Evolutionary conservation across 2,113 vertebrate genomes (phyloP).

Genomic region (Thunnus maccoyii): DNA sequence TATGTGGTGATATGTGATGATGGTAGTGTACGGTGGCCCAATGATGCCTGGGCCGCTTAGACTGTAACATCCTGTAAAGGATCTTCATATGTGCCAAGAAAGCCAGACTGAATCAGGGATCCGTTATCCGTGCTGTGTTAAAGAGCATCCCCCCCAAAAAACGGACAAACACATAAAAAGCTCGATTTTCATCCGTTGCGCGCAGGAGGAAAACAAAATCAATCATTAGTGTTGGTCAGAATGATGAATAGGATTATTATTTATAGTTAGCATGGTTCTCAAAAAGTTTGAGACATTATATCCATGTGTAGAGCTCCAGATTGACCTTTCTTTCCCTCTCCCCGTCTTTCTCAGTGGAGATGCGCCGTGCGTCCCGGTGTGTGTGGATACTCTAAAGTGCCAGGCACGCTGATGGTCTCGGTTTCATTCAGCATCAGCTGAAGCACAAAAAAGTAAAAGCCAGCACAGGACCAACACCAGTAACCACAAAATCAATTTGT

Average conservation of each 20-base stretch:
- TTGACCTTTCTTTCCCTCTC: slow-evolving; percentile 33
- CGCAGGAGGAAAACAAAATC: slow-evolving; percentile 35
- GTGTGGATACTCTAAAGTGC: slow-evolving; percentile 60
- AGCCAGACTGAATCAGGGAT: slow-evolving; percentile 67
- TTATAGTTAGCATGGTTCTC: neutral
- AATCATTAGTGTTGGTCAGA: slow-evolving; percentile 37
- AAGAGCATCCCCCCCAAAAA: slow-evolving; percentile 71
- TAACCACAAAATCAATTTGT: neutral
- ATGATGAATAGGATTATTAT: neutral
- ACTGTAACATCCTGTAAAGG: slow-evolving; percentile 85
- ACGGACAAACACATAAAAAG: slow-evolving; percentile 42
- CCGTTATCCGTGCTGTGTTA: slow-evolving; percentile 69
- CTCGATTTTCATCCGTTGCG: slow-evolving; percentile 68
- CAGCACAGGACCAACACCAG: neutral
- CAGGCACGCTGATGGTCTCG: slow-evolving; percentile 57
- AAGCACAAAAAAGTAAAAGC: slow-evolving; percentile 22
- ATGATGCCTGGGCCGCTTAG: slow-evolving; percentile 84
- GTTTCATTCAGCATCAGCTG: slow-evolving; percentile 74
- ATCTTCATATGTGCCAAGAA: slow-evolving; percentile 80
- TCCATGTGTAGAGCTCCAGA: slow-evolving; percentile 71
- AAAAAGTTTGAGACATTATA: slow-evolving; percentile 54
- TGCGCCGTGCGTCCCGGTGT: slow-evolving; percentile 75
- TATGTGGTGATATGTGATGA: slow-evolving; percentile 79
- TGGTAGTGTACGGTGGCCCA: slow-evolving; percentile 81
- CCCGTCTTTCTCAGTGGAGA: slow-evolving; percentile 45